Evolutionary conservation across 2,113 vertebrate species (phyloP), one percentile per base, ranked within the genome.

Genomic region (Hipposideros armiger): DNA sequence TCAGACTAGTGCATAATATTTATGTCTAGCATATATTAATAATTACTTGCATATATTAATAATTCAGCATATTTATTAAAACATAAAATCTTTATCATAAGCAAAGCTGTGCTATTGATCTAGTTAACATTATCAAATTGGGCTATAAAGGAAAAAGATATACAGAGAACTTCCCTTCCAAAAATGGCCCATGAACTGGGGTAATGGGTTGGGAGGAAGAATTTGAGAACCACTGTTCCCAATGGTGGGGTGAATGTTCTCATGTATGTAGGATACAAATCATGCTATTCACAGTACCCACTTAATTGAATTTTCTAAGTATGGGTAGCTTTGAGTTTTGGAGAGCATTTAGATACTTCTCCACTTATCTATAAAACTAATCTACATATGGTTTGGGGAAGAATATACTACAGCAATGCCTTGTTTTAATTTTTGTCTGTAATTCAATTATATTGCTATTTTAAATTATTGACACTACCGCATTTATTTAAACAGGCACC

Each of bases 401-500:
- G 50, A 87, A 32, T 88, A 62, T n/a, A 2, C 5, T 85, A 32
- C 11, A 81, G 5, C 4, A 26, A 69, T 73, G 22, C 1, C 3
- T 94, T 54, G 56, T 58, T 90, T 87, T 94, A 58, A 24, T 32
- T 84, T 83, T 77, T 84, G 64, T 62, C 73, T 94, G 15, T 67
- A 52, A 64, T 62, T 83, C 32, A 67, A 2, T 90, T 80, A 19
- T 76, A 30, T 83, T 2, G 45, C 3, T 28, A 32, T 45, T 94
- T 92, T 20, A 82, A 83, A 11, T 24, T 73, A 36, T 62, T 72
- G 54, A 77, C 16, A 47, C 20, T 95, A 80, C 15, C 80, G 76
- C 0, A 42, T 97, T 97, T 97, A 3, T 97, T 26, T 97, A 96
- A 91, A 85, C 96, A 99, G 99, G 99, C 60, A 96, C 98, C 17